These are phyloP conservation scores for Mycetomoellerius zeteki DNA, from an alignment of 1,140 invertebrate genomes.

Conservation along the genomic window DNA sequence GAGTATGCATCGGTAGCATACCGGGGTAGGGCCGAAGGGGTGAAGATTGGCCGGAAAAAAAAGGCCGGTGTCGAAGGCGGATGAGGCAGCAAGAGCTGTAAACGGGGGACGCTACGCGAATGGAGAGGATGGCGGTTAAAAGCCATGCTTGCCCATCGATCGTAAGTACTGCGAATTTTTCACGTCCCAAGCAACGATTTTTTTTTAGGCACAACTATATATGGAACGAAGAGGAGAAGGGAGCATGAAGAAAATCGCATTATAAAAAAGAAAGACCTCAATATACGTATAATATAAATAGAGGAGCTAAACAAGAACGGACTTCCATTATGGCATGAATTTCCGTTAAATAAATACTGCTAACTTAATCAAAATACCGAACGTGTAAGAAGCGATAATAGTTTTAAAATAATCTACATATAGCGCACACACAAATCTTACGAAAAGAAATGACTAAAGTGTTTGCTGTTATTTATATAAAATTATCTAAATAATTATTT, in stretches of 20 bases:
- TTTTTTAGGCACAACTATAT: slow-evolving; percentile 26
- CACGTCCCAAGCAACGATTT: slow-evolving; percentile 45
- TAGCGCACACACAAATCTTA: not conserved
- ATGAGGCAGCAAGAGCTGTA: slow-evolving; percentile 32
- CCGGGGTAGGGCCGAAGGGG: slow-evolving; percentile 5
- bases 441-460: too few relatives aligned
- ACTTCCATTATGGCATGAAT: not conserved
- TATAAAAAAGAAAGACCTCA: not conserved
- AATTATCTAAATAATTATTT: too few relatives aligned
- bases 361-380: slow-evolving; percentile 12
- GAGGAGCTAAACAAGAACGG: not conserved
- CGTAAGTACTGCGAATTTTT: slow-evolving; percentile 69
- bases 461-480: too few relatives aligned
- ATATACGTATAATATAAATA: not conserved
- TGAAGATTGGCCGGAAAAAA: slow-evolving; percentile 71
- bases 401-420: not conserved
- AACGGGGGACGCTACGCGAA: slow-evolving; percentile 9
- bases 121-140: slow-evolving; percentile 65
- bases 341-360: not conserved
- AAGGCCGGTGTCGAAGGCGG: slow-evolving; percentile 34
- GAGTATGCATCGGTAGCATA: slow-evolving; percentile 59
- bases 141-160: slow-evolving; percentile 69
- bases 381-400: not conserved
- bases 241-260: not conserved
- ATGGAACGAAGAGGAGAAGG: too few relatives aligned